A percentile compares a stretch with the other conserved stretches of the same genome.
Conservation (phyloP, 2,888 invertebrate species). For the Chromoteleia sp. region DNA sequence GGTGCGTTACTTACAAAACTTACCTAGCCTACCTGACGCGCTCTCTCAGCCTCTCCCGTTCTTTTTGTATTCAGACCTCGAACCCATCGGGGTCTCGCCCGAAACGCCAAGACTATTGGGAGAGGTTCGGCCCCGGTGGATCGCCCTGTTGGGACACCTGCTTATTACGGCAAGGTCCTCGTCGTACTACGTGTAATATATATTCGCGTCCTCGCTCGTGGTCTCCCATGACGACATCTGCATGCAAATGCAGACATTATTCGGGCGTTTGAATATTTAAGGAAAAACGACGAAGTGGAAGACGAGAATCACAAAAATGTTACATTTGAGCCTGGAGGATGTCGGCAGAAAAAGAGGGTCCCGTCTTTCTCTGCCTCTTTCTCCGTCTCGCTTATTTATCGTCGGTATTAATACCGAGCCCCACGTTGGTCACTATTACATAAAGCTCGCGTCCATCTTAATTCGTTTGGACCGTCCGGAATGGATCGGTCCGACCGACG, state of each 20-base stretch:
- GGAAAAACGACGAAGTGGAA: constrained; percentile 57
- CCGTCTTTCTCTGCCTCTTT: too few species aligned
- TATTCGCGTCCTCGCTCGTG: constrained; percentile 47
- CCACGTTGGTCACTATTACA: constrained; percentile 75
- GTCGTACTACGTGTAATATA: constrained; percentile 41
- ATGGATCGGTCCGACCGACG: constrained; percentile 15
- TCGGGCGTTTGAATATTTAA: constrained; percentile 77
- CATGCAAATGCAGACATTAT: constrained; percentile 79
- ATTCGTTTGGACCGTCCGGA: constrained; percentile 59
- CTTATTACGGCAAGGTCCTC: constrained; percentile 33
- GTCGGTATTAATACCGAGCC: constrained; percentile 80
- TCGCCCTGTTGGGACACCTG: constrained; percentile 60
- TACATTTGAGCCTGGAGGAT: background rate
- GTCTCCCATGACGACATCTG: constrained; percentile 77
- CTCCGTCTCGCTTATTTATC: constrained; percentile 75
- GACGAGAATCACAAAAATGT: constrained; percentile 41
- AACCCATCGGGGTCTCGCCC: constrained; percentile 25
- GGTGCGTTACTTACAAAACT: too few species aligned
- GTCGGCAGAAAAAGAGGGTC: constrained; percentile 22
- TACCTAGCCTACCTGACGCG: background rate
- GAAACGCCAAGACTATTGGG: constrained; percentile 19
- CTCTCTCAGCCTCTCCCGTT: constrained; percentile 4
- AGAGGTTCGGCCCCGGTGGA: constrained; percentile 46
- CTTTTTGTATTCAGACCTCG: constrained; percentile 48
- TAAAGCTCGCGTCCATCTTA: constrained; percentile 77